These are phyloP conservation scores for Mesorhabditis spiculigera DNA, from an alignment of 2,888 invertebrate species.

Conservation along the genomic window DNA sequence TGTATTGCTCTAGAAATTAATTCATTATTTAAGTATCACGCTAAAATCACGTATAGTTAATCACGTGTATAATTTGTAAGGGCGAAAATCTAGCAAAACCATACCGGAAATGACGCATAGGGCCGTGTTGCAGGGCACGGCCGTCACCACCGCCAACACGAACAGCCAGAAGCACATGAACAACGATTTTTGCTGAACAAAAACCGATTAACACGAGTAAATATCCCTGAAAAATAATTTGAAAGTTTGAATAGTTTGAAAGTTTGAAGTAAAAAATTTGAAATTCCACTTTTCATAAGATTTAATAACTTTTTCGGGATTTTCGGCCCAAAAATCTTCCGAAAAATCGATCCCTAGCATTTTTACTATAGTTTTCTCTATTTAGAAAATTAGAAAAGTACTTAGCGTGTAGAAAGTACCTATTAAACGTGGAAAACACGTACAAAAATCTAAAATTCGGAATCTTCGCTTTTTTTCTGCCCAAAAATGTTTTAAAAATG, in stretches of 20 bases:
- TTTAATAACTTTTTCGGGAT: too few species aligned
- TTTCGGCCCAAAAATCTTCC: too few species aligned
- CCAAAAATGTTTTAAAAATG: background rate
- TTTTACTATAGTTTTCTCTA: too few species aligned
- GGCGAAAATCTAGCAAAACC: background rate
- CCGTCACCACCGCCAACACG: constrained; percentile 23
- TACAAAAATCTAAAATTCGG: too few species aligned
- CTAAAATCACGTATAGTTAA: background rate
- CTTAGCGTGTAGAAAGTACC: too few species aligned
- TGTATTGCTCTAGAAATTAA: constrained; percentile 32
- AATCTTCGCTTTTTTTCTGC: background rate
- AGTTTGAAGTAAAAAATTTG: too few species aligned
- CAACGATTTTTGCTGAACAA: constrained; percentile 22
- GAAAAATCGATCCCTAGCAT: too few species aligned
- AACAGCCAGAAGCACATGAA: constrained; percentile 25
- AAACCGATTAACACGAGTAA: background rate
- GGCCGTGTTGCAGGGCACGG: constrained; percentile 41
- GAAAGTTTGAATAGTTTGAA: too few species aligned
- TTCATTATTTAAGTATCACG: background rate
- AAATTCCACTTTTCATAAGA: too few species aligned
- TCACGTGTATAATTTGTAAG: background rate
- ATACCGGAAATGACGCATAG: constrained; percentile 34
- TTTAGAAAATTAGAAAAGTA: too few species aligned
- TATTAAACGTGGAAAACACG: too few species aligned
- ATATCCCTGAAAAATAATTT: too few species aligned